These are phyloP conservation scores for Ligdia adustata DNA, from an alignment of 2,888 invertebrate genomes.

Conservation along the genomic window DNA sequence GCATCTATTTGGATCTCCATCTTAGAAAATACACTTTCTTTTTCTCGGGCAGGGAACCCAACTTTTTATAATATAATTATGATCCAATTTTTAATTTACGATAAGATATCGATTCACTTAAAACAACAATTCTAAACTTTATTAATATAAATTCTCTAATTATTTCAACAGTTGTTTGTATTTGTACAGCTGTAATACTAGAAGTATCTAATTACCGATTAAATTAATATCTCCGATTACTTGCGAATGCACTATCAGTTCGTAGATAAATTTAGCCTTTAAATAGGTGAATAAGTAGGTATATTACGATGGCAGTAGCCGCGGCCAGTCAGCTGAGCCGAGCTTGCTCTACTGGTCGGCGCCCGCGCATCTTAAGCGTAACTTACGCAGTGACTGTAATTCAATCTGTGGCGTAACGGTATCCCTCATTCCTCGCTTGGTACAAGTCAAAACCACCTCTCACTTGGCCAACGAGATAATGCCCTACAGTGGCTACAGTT, in stretches of 20 bases:
- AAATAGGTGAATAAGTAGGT: background rate
- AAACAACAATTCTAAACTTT: no score
- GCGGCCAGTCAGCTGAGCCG: constrained; percentile 22
- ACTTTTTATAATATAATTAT: no score
- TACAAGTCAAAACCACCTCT: constrained; percentile 19
- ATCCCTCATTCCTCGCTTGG: constrained; percentile 42
- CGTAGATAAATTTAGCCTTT: no score
- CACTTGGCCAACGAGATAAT: constrained; percentile 26
- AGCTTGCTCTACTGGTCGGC: constrained; percentile 42
- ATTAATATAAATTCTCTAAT: no score
- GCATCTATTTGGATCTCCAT: constrained; percentile 79
- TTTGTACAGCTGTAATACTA: background rate
- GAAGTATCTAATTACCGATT: constrained; percentile 3
- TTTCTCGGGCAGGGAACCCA: no score
- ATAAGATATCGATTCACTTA: no score
- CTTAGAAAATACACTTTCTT: constrained; percentile 20
- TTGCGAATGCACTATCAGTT: background rate
- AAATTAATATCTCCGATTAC: constrained; percentile 11
- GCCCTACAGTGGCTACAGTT: constrained; percentile 16
- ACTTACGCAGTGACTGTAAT: background rate
- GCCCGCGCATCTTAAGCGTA: constrained; percentile 47
- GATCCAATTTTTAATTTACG: no score
- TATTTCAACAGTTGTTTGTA: background rate
- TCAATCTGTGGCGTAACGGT: constrained; percentile 49
- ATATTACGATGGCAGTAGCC: background rate